Base-by-base conservation (phyloP, 2,113 vertebrate genomes). In the Vanacampus margaritifer region DNA sequence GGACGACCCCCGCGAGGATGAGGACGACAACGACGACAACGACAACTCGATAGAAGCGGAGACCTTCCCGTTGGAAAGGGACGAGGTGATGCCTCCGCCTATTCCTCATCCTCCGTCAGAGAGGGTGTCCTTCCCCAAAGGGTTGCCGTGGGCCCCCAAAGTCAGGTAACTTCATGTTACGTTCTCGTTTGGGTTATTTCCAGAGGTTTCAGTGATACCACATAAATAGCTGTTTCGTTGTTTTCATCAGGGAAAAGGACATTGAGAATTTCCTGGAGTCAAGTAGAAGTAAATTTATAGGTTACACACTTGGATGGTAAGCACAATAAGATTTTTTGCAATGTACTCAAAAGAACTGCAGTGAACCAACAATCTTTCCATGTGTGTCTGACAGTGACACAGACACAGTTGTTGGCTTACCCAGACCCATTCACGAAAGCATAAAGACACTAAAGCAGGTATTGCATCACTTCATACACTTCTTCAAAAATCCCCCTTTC, bases 251-350 rank as follows among this genome's bases (percentile, higher is more conserved):
- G 68, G 97, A 98, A 86, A 98, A 98, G 65, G 97, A 99, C 85
- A 99, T 99, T 5, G 97, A 99, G 89, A 95, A 94, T 85, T 99
- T 99, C 86, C 87, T 99, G 26, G 97, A 99, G 68, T 97, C 95
- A 62, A 99, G 97, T 85, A 92, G 97, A 84, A 99, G 96, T 93
- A 99, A 99, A 88, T 98, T 99, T 84, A 99, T 99, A 0, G 97
- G 97, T 46, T 99, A 98, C 84, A 97, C 96, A 0, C 92, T 98
- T 26, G 97, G 97, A 86, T 96, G 89, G 97, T 97, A 73, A 85
- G 93, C 86, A 6, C 45, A 21, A 19, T 50, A 32, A 10, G n/a
- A 32, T 35, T 65, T 32, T 14, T 14, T 17, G n/a, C 37, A n/a
- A 7, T 65, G 17, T 65, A 32, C 11, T 48, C 6, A 32, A 32